Base-by-base conservation (phyloP, 2,797 vertebrate genomes). In the Semaprochilodus insignis region DNA sequence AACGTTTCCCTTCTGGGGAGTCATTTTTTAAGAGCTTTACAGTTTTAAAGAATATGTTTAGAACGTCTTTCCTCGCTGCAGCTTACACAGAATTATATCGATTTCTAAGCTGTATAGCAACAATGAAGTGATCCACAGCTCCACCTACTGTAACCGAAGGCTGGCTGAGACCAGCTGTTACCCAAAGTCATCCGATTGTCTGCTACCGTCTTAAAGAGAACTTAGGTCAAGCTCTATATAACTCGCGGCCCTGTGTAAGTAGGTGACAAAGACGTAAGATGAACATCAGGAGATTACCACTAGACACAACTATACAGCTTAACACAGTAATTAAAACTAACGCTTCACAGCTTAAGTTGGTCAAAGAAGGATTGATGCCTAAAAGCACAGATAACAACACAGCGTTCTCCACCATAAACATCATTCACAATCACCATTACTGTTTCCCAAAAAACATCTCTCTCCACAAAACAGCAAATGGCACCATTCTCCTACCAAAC, bases 1-100 rank as follows among this genome's bases (percentile, higher is more conserved):
- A 16, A 65, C 65, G 74, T 77, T 77, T 77, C 75, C 48, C 54
- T 19, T 54, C 3, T 1, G 25, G n/a, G 6, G 40, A 27, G 74
- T 52, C 59, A 51, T 17, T 23, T 27, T 63, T 60, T n/a, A 4
- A 67, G 31, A 31, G 31, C 31, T 31, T 31, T 31, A 31, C 31
- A 78, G 16, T 40, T 40, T 6, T 40, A 40, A 54, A 15, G 67
- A 40, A 63, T 10, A 10, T 51, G 40, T 5, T 2, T 0, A 19
- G 77, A 57, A 31, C 31, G 1, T 1, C 31, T 31, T 31, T 31
- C 31, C 40, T 10, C 40, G 5, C 5, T 44, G 0, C 40, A 6
- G 6, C 40, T 44, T 19, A 57, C 3, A 8, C 55, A 55, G 15
- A 16, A 55, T 6, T 13, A 1, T 10, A 48, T 10, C 11, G 44